Conservation (phyloP, 2,888 invertebrate genomes). For the Choreutis nemorana region DNA sequence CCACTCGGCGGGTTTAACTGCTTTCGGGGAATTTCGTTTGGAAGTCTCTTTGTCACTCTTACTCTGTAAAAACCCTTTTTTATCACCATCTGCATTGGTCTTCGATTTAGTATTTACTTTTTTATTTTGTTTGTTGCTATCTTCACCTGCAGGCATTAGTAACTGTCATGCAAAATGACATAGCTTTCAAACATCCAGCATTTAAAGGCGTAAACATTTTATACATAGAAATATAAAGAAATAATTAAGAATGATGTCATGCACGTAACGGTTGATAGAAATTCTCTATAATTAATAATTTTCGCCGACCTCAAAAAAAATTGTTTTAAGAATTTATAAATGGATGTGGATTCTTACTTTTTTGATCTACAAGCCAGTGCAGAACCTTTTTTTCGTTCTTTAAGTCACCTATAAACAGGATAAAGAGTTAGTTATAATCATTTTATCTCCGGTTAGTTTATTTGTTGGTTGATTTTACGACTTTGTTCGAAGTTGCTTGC, state of each 20-base stretch:
- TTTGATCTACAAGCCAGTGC: constrained; percentile 95
- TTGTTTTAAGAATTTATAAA: constrained; percentile 35
- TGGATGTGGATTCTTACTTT: constrained; percentile 86
- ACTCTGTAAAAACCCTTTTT: constrained; percentile 32
- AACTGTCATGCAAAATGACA: constrained; percentile 68
- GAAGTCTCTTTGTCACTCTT: constrained; percentile 19
- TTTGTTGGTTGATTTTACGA: no score
- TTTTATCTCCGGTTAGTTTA: no score
- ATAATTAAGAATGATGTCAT: constrained; percentile 60
- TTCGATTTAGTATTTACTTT: constrained; percentile 55
- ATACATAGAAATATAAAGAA: constrained; percentile 22
- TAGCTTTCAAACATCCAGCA: constrained; percentile 65
- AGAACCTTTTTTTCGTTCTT: constrained; percentile 94
- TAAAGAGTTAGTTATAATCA: constrained; percentile 28
- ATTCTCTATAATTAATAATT: constrained; percentile 23
- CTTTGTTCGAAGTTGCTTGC: no score
- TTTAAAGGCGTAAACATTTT: constrained; percentile 48
- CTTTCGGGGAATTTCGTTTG: constrained; percentile 12
- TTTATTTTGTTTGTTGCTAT: constrained; percentile 54
- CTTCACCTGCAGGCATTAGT: constrained; percentile 70
- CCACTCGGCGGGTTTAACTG: constrained; percentile 22
- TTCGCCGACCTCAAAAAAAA: constrained; percentile 22
- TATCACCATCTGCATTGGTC: constrained; percentile 62
- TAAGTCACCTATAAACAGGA: constrained; percentile 85
- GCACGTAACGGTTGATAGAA: constrained; percentile 43